Conservation (phyloP, 2,797 vertebrate species). For the Sebastes ruberrimus region DNA sequence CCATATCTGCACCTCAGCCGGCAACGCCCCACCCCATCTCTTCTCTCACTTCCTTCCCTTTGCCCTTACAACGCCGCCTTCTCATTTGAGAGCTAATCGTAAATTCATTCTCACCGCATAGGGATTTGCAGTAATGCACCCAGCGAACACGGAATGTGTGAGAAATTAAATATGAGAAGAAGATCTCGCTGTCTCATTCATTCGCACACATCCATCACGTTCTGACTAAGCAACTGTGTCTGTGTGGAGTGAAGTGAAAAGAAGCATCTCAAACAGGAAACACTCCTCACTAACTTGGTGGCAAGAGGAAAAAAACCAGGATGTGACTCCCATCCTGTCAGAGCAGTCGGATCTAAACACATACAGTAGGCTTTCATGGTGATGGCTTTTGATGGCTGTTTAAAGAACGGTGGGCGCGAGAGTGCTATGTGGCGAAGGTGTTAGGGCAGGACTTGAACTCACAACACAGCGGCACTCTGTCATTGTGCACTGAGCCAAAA, state of each 20-base stretch:
- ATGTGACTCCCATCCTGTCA: constrained; percentile 69
- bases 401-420: background rate
- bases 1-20: constrained; percentile 43
- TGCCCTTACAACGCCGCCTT: background rate
- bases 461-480: background rate
- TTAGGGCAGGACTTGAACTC: background rate
- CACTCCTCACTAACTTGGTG: constrained; percentile 18
- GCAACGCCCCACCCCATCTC: constrained; percentile 5
- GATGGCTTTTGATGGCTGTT: background rate
- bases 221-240: constrained; percentile 33
- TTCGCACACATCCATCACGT: constrained; percentile 6
- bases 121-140: constrained; percentile 35
- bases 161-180: constrained; percentile 50
- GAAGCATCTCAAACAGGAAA: constrained; percentile 60
- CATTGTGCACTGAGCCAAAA: background rate
- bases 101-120: constrained; percentile 35
- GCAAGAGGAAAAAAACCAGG: constrained; percentile 43
- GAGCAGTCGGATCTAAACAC: constrained; percentile 3
- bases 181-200: constrained; percentile 29
- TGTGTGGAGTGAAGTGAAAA: constrained; percentile 29
- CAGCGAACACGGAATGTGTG: constrained; percentile 32
- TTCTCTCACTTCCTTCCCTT: background rate
- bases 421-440: background rate
- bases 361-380: background rate
- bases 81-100: constrained; percentile 25